Evolutionary conservation across 2,888 invertebrate genomes (phyloP), one percentile per base, ranked within the genome.

Genomic region (Zygaena filipendulae): DNA sequence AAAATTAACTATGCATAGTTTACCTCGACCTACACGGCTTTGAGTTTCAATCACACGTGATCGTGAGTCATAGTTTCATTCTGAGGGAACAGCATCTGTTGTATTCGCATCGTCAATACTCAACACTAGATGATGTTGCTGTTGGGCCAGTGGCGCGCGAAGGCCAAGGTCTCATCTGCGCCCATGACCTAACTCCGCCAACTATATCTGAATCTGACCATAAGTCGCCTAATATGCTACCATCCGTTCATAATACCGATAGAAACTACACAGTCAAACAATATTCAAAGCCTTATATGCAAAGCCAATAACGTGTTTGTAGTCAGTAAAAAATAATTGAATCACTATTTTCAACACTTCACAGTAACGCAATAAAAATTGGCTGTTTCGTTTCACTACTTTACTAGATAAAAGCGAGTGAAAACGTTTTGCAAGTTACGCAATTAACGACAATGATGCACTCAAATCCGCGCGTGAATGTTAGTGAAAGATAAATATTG

Each of bases 81-180:
- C 58, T 60, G 55, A 58, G 51, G 57, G 49, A 52, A 49, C 44
- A 52, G 53, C 68, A 68, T 67, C 68, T 67, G 63, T 58, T 62
- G 55, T n/a, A n/a, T n/a, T n/a, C n/a, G n/a, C n/a, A n/a, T n/a
- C n/a, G n/a, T n/a, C 54, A 53, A 52, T 47, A 51, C 55, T 50
- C 53, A 55, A 55, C 52, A 58, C 45, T 35, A 45, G 45, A 52
- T 49, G 53, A 64, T 68, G 64, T n/a, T n/a, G n/a, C n/a, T 68
- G 58, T 70, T 69, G 63, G 59, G 54, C 46, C 63, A 62, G 54
- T 58, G 60, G 48, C 38, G 64, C 74, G 64, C 53, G 74, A 74
- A 77, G 75, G 75, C 58, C 72, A 71, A 71, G 77, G 75, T 45
- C 54, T 55, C 40, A 55, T 53, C 52, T 53, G 57, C 61, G 52